Percentiles rank a stretch among this genome's conserved stretches.
These are phyloP conservation scores for Scelioninae gen. 2 DNA, from an alignment of 2,888 invertebrate genomes.

Conservation along the genomic window DNA sequence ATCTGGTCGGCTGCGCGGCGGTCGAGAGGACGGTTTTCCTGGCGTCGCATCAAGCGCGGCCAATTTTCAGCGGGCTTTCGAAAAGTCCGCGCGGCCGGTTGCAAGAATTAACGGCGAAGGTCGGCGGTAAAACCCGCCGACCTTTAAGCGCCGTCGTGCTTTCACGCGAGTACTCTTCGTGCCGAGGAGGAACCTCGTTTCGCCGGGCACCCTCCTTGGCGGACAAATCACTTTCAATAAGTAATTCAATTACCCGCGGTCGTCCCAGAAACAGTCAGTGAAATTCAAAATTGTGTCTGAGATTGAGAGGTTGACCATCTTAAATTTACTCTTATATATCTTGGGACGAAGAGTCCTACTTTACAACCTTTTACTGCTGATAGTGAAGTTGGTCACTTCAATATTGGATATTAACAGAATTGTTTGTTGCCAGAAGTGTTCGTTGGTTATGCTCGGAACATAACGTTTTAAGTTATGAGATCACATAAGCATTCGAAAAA, in stretches of 20 bases:
- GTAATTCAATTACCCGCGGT: neutral
- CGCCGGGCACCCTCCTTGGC: conserved; percentile 21
- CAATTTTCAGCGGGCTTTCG: conserved; percentile 17
- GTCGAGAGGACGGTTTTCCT: conserved; percentile 26
- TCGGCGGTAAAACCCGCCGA: conserved; percentile 44
- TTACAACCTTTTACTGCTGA: too few relatives aligned
- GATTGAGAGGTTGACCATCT: too few relatives aligned
- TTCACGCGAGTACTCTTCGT: conserved; percentile 38
- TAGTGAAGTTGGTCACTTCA: too few relatives aligned
- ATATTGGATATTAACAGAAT: too few relatives aligned
- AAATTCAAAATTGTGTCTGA: too few relatives aligned
- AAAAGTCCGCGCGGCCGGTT: conserved; percentile 1
- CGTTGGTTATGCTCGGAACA: too few relatives aligned
- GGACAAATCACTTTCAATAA: conserved; percentile 36
- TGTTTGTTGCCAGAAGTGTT: too few relatives aligned
- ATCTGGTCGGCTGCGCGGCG: conserved; percentile 41
- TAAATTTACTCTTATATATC: too few relatives aligned
- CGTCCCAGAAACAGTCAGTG: too few relatives aligned
- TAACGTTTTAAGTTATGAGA: too few relatives aligned
- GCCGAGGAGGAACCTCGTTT: conserved; percentile 38
- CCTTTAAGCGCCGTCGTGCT: conserved; percentile 50
- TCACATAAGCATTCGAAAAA: too few relatives aligned
- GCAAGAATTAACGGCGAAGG: conserved; percentile 49
- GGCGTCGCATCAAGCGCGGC: conserved; percentile 5
- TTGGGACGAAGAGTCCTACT: too few relatives aligned